Base-by-base conservation (phyloP, 1,140 invertebrate genomes). In the Drosophila willistoni region DNA sequence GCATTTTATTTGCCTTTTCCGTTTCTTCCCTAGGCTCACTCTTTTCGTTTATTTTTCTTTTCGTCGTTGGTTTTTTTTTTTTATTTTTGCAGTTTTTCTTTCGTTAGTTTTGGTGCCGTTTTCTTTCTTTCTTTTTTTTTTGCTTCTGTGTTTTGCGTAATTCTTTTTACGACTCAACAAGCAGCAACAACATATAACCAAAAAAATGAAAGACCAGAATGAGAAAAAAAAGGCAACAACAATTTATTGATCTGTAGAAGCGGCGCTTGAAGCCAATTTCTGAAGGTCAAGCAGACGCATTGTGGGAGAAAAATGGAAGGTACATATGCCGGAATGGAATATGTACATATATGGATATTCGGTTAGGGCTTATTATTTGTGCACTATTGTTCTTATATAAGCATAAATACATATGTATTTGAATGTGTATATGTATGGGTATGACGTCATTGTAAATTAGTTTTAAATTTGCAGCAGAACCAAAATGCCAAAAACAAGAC, bases 141-240 rank as follows among this genome's bases (percentile, higher is more conserved):
- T n/a, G n/a, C 5, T 25, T 29, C 29, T 64, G 47, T 77, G 64
- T 68, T 83, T 68, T 78, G 77, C 72, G 83, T 79, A 87, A 86
- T 87, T 87, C 73, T 73, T 87, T 87, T 87, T 87, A 87, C 83
- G 83, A 87, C 83, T 87, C 83, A 79, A 89, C 83, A 83, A 87
- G 83, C 82, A 87, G 71, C 73, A 77, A 64, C 79, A 82, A 79
- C 29, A 29, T 29, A 80, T 63, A 77, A 65, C 66, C 72, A 51
- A 54, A 65, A 66, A 55, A 51, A 51, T 39, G 55, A 61, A 55
- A 54, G 60, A 51, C 10, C 25, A 14, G 33, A 68, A 56, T 39
- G n/a, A 25, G 22, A 17, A 19, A 36, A 36, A 10, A 51, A 10
- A 36, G 34, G 34, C 36, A 22, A 71, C 14, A 41, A 64, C 68